Conservation (phyloP, 2,888 invertebrate species). For the Xiphydria camelus region DNA sequence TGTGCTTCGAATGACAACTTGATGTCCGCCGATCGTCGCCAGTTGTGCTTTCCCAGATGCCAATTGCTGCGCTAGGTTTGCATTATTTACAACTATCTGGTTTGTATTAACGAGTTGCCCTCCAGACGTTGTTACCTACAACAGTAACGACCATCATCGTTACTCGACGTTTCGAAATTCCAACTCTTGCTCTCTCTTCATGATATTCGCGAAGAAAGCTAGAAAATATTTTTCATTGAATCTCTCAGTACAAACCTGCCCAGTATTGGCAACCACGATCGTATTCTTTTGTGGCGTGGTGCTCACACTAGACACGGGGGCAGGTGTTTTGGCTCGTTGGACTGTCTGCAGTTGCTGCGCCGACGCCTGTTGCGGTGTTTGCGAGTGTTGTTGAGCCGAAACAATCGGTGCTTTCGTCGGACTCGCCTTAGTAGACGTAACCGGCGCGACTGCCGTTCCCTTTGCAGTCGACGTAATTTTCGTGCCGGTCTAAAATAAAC, state of each 20-base stretch:
- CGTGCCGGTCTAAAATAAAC: slow-evolving; percentile 8
- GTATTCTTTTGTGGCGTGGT: slow-evolving; percentile 41
- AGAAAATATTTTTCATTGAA: too few species aligned
- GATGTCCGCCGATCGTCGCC: slow-evolving; percentile 83
- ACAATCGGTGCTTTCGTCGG: not conserved
- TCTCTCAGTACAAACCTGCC: too few species aligned
- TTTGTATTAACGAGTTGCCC: slow-evolving; percentile 56
- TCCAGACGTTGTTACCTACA: slow-evolving; percentile 56
- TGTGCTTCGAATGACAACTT: slow-evolving; percentile 72
- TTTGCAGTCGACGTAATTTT: slow-evolving; percentile 26
- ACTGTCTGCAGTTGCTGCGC: slow-evolving; percentile 33
- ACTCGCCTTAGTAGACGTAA: not conserved
- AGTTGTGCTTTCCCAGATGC: slow-evolving; percentile 82
- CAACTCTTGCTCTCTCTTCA: slow-evolving; percentile 37
- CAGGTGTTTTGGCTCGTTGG: slow-evolving; percentile 37
- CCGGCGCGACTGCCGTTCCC: slow-evolving; percentile 16
- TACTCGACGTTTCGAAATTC: slow-evolving; percentile 1
- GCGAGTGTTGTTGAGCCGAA: slow-evolving; percentile 6
- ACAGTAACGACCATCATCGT: slow-evolving; percentile 10
- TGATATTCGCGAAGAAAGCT: too few species aligned
- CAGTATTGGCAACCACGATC: slow-evolving; percentile 49
- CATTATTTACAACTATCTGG: slow-evolving; percentile 79
- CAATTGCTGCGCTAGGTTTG: slow-evolving; percentile 74
- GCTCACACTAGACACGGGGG: slow-evolving; percentile 27
- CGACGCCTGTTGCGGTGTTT: slow-evolving; percentile 31